Evolutionary conservation across 2,888 invertebrate species (phyloP).

Genomic region (Spatulosminthurus flaviceps): DNA sequence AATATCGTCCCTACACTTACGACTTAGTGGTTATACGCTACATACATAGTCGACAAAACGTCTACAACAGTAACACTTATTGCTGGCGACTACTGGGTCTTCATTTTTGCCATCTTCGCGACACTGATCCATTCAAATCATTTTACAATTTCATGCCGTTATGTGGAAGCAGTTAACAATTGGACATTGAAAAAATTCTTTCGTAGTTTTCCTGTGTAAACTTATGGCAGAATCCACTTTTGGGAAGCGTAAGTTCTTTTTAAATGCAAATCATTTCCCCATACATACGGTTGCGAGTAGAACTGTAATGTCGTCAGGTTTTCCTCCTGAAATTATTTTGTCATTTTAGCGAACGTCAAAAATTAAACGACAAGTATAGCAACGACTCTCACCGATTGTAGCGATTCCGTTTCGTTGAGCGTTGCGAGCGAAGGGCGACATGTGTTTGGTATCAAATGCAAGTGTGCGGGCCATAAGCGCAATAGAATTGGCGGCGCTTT

Average conservation of each 20-base stretch:
- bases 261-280: constrained; percentile 53
- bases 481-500: constrained; percentile 91
- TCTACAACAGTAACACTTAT: background rate
- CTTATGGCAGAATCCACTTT: constrained; percentile 20
- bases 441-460: constrained; percentile 92
- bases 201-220: constrained; percentile 1
- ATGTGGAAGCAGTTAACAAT: background rate
- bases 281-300: constrained; percentile 55
- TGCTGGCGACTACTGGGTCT: background rate
- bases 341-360: background rate
- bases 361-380: background rate
- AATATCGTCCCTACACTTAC: background rate
- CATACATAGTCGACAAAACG: background rate
- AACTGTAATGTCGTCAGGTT: constrained; percentile 79
- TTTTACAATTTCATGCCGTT: background rate
- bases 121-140: background rate
- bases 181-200: background rate
- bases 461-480: constrained; percentile 94
- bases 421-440: constrained; percentile 94
- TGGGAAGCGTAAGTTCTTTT: background rate
- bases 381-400: constrained; percentile 77
- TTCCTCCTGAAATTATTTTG: constrained; percentile 80
- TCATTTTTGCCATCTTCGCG: background rate
- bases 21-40: background rate
- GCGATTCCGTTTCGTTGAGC: constrained; percentile 93